Evolutionary conservation across 1,140 invertebrate genomes (phyloP).

Genomic region (Drosophila chauvacae): DNA sequence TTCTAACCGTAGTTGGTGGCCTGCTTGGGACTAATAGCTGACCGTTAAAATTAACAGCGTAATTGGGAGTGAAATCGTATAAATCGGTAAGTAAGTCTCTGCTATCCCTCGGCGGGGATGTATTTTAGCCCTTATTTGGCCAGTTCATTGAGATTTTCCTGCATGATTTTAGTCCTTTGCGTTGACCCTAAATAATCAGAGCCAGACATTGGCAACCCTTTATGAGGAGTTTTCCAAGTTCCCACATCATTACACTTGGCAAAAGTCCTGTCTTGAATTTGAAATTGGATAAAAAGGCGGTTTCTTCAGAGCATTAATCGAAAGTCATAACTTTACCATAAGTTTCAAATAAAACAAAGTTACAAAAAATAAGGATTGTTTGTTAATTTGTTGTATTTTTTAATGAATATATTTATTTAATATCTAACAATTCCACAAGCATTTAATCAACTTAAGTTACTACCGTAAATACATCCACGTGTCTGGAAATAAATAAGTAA

Average conservation of each 20-base stretch:
- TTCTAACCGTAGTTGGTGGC: slow-evolving; percentile 62
- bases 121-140: slow-evolving; percentile 7
- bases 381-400: too few species aligned
- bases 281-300: too few species aligned
- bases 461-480: background rate
- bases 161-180: slow-evolving; percentile 31
- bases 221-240: background rate
- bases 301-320: too few species aligned
- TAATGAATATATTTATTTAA: too few species aligned
- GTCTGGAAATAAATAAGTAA: slow-evolving; percentile 6
- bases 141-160: slow-evolving; percentile 41
- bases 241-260: slow-evolving; percentile 14
- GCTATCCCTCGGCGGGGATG: background rate
- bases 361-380: background rate
- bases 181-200: slow-evolving; percentile 28
- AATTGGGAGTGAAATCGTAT: slow-evolving; percentile 30
- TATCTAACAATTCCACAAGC: background rate
- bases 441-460: slow-evolving; percentile 3
- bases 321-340: background rate
- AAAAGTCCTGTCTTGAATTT: too few species aligned
- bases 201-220: slow-evolving; percentile 27
- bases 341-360: background rate
- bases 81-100: slow-evolving; percentile 20
- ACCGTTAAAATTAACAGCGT: slow-evolving; percentile 44
- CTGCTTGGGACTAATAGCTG: slow-evolving; percentile 39